Percentiles rank a stretch among this genome's conserved stretches.
Conservation (phyloP, 2,113 vertebrate genomes). For the Aphelocoma coerulescens region DNA sequence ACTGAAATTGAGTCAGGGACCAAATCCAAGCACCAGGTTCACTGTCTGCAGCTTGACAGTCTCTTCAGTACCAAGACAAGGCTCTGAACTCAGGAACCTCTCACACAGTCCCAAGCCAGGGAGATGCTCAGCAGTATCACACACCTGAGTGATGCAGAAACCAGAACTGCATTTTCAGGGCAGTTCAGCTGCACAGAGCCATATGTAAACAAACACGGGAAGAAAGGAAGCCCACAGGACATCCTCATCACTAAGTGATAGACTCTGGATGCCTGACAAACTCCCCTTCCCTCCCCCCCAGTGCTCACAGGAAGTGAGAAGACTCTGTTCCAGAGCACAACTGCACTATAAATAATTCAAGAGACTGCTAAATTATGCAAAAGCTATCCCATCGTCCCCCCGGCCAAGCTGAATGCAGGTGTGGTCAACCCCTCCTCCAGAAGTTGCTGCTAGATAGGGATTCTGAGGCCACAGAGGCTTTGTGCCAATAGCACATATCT, state of each 20-base stretch:
- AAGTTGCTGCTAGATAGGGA: slow-evolving; percentile 13
- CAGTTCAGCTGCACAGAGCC: not conserved
- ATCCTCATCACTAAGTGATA: not conserved
- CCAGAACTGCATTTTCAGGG: not conserved
- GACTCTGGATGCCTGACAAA: slow-evolving; percentile 17
- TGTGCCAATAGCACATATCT: not conserved
- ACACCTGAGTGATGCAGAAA: not conserved
- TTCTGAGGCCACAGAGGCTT: slow-evolving; percentile 20
- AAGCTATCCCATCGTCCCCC: slow-evolving; percentile 41
- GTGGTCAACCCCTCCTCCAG: slow-evolving; percentile 25
- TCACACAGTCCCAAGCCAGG: fast-evolving
- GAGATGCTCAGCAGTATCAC: not conserved
- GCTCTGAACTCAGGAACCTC: not conserved
- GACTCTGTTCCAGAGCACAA: slow-evolving; percentile 50
- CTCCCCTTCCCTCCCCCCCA: not conserved
- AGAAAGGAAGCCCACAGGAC: not conserved
- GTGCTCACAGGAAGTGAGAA: not conserved
- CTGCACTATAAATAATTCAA: slow-evolving; percentile 57
- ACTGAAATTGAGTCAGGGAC: not conserved
- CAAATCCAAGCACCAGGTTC: not conserved
- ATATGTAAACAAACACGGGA: not conserved
- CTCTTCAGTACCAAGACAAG: not conserved
- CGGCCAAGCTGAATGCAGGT: slow-evolving; percentile 30
- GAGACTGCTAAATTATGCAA: slow-evolving; percentile 56
- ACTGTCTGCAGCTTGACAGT: not conserved